phyloP scores from a whole-genome alignment of 2,888 invertebrate genomes.

The Eudemis profundana region DNA sequence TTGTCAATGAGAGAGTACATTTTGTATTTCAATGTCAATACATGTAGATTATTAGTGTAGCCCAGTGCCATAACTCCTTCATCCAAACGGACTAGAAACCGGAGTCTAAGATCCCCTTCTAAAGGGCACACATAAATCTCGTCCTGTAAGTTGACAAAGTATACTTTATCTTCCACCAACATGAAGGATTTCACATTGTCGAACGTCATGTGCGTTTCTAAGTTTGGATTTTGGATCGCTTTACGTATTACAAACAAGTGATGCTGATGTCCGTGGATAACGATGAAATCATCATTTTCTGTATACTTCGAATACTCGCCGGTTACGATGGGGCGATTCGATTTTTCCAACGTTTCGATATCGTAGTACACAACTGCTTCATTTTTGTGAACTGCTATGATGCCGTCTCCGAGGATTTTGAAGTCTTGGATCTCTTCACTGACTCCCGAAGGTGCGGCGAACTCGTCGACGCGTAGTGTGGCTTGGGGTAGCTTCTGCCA shows the following conservation, averaged over 20 bases:
- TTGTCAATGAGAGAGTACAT: conserved; percentile 56
- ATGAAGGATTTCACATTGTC: conserved; percentile 61
- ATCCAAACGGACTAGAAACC: conserved; percentile 49
- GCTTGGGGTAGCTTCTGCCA: conserved; percentile 63
- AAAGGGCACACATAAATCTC: conserved; percentile 58
- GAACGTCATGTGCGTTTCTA: conserved; percentile 52
- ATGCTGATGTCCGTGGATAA: conserved; percentile 55
- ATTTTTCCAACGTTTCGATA: conserved; percentile 54
- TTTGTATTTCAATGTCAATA: conserved; percentile 61
- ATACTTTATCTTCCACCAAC: conserved; percentile 54
- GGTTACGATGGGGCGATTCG: conserved; percentile 50
- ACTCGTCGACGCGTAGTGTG: conserved; percentile 62
- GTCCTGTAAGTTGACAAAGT: conserved; percentile 59
- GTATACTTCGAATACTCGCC: conserved; percentile 63
- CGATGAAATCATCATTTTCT: conserved; percentile 59
- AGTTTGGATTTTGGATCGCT: conserved; percentile 41
- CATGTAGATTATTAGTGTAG: conserved; percentile 53
- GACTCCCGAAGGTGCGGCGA: conserved; percentile 59
- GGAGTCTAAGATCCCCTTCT: conserved; percentile 45
- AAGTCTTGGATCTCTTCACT: conserved; percentile 63
- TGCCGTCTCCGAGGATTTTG: conserved; percentile 58
- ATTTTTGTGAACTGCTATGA: conserved; percentile 65
- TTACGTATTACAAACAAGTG: conserved; percentile 61
- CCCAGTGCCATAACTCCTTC: conserved; percentile 63
- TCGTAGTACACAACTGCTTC: conserved; percentile 64